phyloP scores from a whole-genome alignment of 1,140 invertebrate genomes.

The Xylocopa sonorina region DNA sequence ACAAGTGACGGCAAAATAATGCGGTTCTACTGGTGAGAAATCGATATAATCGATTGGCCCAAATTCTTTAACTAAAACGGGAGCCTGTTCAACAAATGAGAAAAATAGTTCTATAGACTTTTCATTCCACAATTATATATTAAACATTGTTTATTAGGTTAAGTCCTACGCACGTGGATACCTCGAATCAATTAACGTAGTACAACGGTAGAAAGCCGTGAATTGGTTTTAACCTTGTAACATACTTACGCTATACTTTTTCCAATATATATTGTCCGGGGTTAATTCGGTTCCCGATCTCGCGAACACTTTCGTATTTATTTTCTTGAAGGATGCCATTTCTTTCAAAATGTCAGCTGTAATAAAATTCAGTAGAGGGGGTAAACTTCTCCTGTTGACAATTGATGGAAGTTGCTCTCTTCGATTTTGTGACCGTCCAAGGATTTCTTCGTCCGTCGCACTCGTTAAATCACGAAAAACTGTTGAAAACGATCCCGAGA shows the following conservation, averaged over 20 bases:
- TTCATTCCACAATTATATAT: not conserved
- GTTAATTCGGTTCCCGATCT: conserved; percentile 87
- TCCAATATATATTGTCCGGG: conserved; percentile 92
- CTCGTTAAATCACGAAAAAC: not conserved
- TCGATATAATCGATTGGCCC: conserved; percentile 95
- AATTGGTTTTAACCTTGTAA: conserved; percentile 11
- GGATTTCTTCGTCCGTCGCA: not conserved
- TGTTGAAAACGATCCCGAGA: not conserved
- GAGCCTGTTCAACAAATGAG: conserved; percentile 83
- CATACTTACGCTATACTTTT: conserved; percentile 88
- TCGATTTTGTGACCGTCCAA: not conserved
- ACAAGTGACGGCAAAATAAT: conserved; percentile 95
- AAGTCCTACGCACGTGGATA: conserved; percentile 55
- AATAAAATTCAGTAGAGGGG: conserved; percentile 43
- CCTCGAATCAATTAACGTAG: not conserved
- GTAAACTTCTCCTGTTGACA: conserved; percentile 54
- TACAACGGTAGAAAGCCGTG: not conserved
- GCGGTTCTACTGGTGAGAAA: conserved; percentile 92
- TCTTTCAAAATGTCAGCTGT: conserved; percentile 48
- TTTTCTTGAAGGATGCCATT: conserved; percentile 87
- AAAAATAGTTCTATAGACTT: conserved; percentile 34
- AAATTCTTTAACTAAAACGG: conserved; percentile 95
- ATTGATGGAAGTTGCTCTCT: conserved; percentile 30
- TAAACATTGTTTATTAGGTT: conserved; percentile 51
- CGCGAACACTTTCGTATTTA: conserved; percentile 87